phyloP scores from a whole-genome alignment of 2,113 vertebrate genomes.

The Pterophyllum scalare region DNA sequence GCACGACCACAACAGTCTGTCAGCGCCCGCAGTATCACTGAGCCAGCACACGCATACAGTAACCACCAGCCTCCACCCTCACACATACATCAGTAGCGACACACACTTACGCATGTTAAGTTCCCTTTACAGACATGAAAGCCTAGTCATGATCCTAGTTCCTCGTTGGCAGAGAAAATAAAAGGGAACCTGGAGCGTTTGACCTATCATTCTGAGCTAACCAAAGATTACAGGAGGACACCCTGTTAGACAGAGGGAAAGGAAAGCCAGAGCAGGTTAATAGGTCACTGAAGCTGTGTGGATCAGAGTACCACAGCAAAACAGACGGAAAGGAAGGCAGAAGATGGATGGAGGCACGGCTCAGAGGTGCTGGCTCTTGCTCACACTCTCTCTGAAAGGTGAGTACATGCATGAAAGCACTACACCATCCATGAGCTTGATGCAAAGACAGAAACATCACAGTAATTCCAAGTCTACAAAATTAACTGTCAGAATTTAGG shows the following conservation, averaged over 20 bases:
- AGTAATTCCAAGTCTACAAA: neutral
- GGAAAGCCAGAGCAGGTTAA: neutral
- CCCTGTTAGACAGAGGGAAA: too few species aligned
- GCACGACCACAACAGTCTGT: neutral
- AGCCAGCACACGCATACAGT: neutral
- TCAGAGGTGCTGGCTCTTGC: conserved; percentile 43
- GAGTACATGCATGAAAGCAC: neutral
- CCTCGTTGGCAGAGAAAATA: neutral
- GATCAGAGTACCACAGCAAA: neutral
- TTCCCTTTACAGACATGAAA: conserved; percentile 6
- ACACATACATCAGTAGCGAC: too few species aligned
- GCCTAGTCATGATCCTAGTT: neutral
- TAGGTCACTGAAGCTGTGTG: neutral
- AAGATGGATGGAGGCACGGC: conserved; percentile 3
- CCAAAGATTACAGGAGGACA: neutral
- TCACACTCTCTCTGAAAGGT: conserved; percentile 60
- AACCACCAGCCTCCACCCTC: neutral
- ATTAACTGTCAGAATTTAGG: neutral
- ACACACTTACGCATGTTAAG: neutral
- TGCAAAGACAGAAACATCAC: neutral
- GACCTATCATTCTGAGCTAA: neutral
- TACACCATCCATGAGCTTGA: neutral
- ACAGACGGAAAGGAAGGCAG: neutral
- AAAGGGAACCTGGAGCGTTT: conserved; percentile 36
- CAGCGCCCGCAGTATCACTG: neutral